Conservation (phyloP, 1,140 invertebrate genomes). For the Lasioglossum albipes region DNA sequence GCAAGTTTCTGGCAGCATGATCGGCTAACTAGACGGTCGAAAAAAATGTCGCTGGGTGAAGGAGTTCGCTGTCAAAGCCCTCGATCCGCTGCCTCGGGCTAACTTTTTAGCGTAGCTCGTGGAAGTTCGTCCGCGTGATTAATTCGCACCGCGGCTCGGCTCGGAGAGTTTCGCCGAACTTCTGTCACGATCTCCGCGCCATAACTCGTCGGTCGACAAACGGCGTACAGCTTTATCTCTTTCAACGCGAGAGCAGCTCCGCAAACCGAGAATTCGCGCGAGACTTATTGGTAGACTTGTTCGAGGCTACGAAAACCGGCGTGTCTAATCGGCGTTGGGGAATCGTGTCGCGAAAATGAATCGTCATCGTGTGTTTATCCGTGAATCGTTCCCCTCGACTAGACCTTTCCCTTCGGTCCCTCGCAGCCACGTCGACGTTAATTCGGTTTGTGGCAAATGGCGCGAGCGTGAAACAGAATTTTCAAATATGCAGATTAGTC, state of each 20-base stretch:
- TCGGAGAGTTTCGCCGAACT: conserved; percentile 15
- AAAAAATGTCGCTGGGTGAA: too few species aligned
- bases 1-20: too few species aligned
- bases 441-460: too few species aligned
- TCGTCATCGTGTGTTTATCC: not conserved
- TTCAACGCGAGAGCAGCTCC: not conserved
- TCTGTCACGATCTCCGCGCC: not conserved
- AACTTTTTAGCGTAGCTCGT: conserved; percentile 1
- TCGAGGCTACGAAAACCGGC: not conserved
- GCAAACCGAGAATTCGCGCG: not conserved
- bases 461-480: too few species aligned
- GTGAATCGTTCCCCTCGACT: too few species aligned
- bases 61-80: not conserved
- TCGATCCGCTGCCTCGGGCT: not conserved
- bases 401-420: too few species aligned
- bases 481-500: too few species aligned
- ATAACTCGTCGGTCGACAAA: conserved; percentile 17
- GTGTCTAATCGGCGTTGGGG: not conserved
- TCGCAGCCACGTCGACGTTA: too few species aligned
- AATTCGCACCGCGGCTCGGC: conserved; percentile 4
- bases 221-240: conserved; percentile 16
- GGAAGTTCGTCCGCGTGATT: conserved; percentile 18
- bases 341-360: not conserved
- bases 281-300: not conserved
- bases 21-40: too few species aligned